These are phyloP conservation scores for Aurelia aurita complex sp. Pacific DNA, from an alignment of 30 jellyfish, hydroid and myxozoan genomes.

Conservation along the genomic window DNA sequence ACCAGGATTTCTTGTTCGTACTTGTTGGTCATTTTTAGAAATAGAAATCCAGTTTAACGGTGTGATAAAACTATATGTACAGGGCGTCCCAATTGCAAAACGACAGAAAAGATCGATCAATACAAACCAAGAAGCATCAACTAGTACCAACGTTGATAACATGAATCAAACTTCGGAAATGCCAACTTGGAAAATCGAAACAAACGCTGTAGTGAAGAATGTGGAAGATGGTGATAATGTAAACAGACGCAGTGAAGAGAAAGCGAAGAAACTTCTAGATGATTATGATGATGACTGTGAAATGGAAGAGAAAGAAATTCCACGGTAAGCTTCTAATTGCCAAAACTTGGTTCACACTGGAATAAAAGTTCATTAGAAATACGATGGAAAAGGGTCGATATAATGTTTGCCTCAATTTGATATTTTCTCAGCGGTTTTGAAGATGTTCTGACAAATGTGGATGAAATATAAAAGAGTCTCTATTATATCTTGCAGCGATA, in stretches of 20 bases:
- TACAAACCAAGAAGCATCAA: neutral
- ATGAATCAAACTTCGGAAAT: too few relatives aligned
- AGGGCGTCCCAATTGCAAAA: conserved; percentile 56
- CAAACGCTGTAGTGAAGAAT: neutral
- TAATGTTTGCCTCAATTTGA: too few relatives aligned
- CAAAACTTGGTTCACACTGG: too few relatives aligned
- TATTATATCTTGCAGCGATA: too few relatives aligned
- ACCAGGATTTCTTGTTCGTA: too few relatives aligned
- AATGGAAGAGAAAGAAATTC: neutral
- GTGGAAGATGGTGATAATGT: neutral
- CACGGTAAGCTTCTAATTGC: neutral
- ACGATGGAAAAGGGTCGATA: too few relatives aligned
- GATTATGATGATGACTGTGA: neutral
- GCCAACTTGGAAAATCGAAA: conserved; percentile 71
- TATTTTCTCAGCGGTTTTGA: too few relatives aligned
- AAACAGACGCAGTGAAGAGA: neutral
- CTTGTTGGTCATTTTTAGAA: too few relatives aligned
- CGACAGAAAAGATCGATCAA: conserved; percentile 4
- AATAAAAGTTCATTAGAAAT: too few relatives aligned
- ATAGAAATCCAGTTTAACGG: neutral
- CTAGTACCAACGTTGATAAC: too few relatives aligned
- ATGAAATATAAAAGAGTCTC: too few relatives aligned
- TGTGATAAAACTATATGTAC: neutral
- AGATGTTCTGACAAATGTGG: too few relatives aligned
- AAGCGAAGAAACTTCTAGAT: neutral